phyloP scores from a whole-genome alignment of 2,888 invertebrate genomes.

The Leptinotarsa haldemani region DNA sequence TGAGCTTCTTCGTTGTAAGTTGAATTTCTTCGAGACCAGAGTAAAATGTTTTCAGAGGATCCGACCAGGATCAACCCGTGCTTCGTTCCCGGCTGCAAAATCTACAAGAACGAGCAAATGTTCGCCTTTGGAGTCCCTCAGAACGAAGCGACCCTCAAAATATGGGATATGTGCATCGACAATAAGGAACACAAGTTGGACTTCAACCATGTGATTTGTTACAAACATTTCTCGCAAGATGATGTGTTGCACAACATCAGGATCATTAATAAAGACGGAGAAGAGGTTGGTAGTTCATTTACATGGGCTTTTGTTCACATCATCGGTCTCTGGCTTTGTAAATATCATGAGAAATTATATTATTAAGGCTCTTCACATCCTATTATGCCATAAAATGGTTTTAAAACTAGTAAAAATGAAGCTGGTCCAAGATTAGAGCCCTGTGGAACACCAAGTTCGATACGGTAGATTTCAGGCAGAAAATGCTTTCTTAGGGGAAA shows the following conservation, averaged over 20 bases:
- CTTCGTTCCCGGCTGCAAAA: constrained; percentile 28
- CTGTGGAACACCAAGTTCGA: too few relatives aligned
- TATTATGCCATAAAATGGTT: too few relatives aligned
- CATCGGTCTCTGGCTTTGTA: too few relatives aligned
- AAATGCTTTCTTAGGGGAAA: too few relatives aligned
- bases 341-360: too few relatives aligned
- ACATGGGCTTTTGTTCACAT: not conserved
- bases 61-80: constrained; percentile 16
- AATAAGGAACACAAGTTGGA: constrained; percentile 9
- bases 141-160: constrained; percentile 21
- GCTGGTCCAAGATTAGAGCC: too few relatives aligned
- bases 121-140: constrained; percentile 27
- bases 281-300: constrained; percentile 5
- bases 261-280: not conserved
- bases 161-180: constrained; percentile 33
- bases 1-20: too few relatives aligned
- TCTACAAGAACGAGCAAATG: constrained; percentile 27
- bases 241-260: constrained; percentile 28
- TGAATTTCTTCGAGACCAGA: too few relatives aligned
- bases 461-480: too few relatives aligned
- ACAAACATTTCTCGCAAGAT: constrained; percentile 29
- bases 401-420: too few relatives aligned
- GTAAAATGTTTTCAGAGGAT: constrained; percentile 3
- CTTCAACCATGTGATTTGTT: constrained; percentile 25
- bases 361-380: too few relatives aligned